Evolutionary conservation across 2,113 vertebrate genomes (phyloP).

Genomic region (Muscicapa adusta): DNA sequence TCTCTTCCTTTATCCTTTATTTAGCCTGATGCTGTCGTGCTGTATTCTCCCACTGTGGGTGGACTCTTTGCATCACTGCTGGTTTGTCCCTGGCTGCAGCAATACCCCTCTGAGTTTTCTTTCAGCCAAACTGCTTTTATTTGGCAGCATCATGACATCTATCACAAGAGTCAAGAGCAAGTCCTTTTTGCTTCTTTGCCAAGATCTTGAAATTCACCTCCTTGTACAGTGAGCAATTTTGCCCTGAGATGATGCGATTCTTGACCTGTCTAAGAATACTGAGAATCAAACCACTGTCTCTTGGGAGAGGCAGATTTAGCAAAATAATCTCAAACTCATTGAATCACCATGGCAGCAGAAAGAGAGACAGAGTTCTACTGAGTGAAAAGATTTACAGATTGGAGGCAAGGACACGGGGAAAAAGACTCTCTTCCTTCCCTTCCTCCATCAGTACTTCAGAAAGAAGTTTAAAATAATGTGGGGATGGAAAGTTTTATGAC

Average conservation of each 20-base stretch:
- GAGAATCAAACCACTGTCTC: conserved; percentile 14
- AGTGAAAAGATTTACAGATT: conserved; percentile 5
- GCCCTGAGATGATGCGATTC: conserved; percentile 53
- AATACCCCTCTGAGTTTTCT: not conserved
- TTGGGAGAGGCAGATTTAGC: conserved; percentile 50
- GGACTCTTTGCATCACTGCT: not conserved
- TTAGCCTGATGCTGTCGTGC: not conserved
- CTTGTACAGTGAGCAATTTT: conserved; percentile 39
- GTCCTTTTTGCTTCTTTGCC: conserved; percentile 15
- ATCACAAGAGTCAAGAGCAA: not conserved
- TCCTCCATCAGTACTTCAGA: not conserved
- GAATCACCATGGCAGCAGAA: conserved; percentile 58
- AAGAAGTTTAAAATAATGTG: not conserved
- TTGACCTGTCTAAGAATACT: conserved; percentile 42
- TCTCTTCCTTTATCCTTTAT: not conserved
- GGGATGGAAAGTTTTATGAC: not conserved
- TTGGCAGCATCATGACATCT: not conserved
- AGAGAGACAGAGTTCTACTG: conserved; percentile 2
- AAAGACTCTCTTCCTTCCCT: not conserved
- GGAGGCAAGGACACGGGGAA: not conserved
- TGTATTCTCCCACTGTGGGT: accelerated
- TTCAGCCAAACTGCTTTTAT: not conserved
- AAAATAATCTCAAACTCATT: conserved; percentile 54
- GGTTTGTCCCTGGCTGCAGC: not conserved
- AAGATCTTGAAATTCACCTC: conserved; percentile 50